These are phyloP conservation scores for Enteromius argenteus DNA, from an alignment of 2,797 vertebrate genomes.

Conservation along the genomic window DNA sequence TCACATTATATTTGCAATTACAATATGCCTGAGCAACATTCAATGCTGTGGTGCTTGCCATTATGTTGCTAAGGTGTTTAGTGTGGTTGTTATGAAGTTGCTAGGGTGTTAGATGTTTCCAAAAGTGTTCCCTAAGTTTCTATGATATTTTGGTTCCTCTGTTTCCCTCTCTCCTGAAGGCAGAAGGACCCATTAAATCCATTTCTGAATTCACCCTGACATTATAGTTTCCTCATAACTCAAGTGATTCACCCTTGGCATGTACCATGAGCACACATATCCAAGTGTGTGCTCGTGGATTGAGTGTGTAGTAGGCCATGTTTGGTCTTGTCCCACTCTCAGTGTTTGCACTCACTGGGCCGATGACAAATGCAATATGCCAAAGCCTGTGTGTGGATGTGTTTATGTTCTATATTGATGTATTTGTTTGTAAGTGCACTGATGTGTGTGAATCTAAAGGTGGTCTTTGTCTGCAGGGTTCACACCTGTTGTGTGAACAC, in stretches of 20 bases:
- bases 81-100: conserved; percentile 6
- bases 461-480: conserved; percentile 40
- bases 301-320: conserved; percentile 40
- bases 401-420: conserved; percentile 37
- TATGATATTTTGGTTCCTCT: conserved; percentile 6
- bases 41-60: neutral
- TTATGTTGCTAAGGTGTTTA: neutral
- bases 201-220: conserved; percentile 7
- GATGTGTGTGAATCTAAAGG: conserved; percentile 21
- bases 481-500: conserved; percentile 53
- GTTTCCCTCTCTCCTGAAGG: conserved; percentile 16
- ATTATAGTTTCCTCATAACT: conserved; percentile 24
- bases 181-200: neutral
- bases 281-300: neutral
- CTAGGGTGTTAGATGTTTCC: neutral
- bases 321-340: conserved; percentile 59
- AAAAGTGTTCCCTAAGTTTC: neutral
- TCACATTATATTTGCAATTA: neutral
- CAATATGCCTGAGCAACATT: neutral
- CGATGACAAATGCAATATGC: conserved; percentile 52
- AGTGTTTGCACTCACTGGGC: conserved; percentile 52
- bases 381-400: conserved; percentile 48
- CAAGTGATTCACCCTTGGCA: conserved; percentile 22
- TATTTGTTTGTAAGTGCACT: conserved; percentile 36
- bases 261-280: neutral